Conservation (phyloP, 2,113 vertebrate genomes). For the Oreochromis tanganicae region DNA sequence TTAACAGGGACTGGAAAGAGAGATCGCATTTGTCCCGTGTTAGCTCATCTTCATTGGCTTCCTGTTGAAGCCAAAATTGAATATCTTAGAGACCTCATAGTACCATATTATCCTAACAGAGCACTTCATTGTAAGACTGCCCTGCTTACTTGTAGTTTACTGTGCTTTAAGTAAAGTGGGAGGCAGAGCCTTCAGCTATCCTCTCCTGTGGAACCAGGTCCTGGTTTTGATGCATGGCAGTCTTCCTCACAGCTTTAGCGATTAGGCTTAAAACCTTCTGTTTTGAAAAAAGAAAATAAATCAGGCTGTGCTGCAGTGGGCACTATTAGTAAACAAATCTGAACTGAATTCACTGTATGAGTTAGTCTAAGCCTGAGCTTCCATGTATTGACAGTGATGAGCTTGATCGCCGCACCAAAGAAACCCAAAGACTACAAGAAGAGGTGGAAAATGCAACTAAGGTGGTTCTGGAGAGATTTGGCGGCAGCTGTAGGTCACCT, state of each 20-base stretch:
- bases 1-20: background rate
- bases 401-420: conserved; percentile 51
- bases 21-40: background rate
- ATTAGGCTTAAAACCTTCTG: background rate
- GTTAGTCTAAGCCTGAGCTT: background rate
- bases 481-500: background rate
- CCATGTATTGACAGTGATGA: conserved; percentile 40
- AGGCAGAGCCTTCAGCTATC: background rate
- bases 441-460: conserved; percentile 63
- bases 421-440: conserved; percentile 60
- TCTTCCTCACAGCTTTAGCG: background rate
- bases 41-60: background rate
- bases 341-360: background rate
- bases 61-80: background rate
- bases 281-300: background rate
- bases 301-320: background rate
- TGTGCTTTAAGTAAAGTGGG: background rate
- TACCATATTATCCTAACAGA: background rate
- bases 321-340: background rate
- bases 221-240: background rate
- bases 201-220: background rate
- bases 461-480: conserved; percentile 45
- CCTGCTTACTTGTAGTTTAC: background rate
- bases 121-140: background rate
- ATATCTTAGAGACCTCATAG: background rate